phyloP scores from a whole-genome alignment of 2,888 invertebrate species.

The Eudasyphora cyanicolor region DNA sequence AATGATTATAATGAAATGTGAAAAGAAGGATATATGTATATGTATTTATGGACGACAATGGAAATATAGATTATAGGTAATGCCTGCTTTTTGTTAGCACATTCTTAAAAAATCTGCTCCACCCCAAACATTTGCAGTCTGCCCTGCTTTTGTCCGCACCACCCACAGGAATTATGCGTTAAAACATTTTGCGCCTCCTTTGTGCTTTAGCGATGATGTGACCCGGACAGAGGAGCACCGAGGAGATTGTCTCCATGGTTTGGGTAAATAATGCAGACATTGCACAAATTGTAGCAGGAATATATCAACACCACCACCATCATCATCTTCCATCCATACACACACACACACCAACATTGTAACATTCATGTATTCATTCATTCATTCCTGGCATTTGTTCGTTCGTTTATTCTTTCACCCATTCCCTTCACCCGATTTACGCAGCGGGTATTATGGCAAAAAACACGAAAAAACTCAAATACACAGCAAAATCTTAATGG shows the following conservation, averaged over 20 bases:
- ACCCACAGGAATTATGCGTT: neutral
- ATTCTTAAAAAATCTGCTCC: conserved; percentile 7
- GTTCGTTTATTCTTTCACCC: neutral
- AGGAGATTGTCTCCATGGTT: neutral
- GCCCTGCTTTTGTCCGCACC: neutral
- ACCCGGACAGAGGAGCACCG: conserved; percentile 28
- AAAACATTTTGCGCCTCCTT: conserved; percentile 1
- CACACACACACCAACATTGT: neutral
- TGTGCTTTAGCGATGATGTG: conserved; percentile 18
- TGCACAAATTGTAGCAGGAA: conserved; percentile 52
- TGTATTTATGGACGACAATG: neutral
- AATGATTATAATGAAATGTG: conserved; percentile 7
- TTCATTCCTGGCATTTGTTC: neutral
- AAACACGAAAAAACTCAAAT: neutral
- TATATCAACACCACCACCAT: conserved; percentile 7
- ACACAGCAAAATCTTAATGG: conserved; percentile 49
- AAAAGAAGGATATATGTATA: neutral
- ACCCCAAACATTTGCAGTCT: neutral
- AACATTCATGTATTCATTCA: too few relatives aligned
- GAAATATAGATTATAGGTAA: conserved; percentile 27
- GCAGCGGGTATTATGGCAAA: conserved; percentile 27
- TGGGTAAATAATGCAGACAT: conserved; percentile 63
- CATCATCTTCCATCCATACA: neutral
- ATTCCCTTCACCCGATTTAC: neutral
- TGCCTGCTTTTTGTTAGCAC: conserved; percentile 11